These are phyloP conservation scores for Sesia bembeciformis DNA, from an alignment of 2,888 invertebrate genomes.

Conservation along the genomic window DNA sequence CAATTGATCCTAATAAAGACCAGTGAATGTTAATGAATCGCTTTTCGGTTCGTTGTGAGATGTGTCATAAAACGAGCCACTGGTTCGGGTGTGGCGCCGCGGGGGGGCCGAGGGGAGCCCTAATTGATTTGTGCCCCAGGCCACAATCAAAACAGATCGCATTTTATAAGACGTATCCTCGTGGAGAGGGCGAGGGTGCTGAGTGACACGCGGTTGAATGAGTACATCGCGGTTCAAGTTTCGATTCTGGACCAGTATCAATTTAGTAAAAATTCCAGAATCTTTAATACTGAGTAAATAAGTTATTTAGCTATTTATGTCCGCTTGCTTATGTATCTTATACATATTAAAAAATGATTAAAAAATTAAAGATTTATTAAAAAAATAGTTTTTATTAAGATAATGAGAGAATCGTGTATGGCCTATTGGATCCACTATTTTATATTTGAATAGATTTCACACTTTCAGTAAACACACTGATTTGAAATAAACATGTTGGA, in stretches of 20 bases:
- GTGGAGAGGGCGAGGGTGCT: conserved; percentile 49
- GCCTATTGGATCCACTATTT: too few relatives aligned
- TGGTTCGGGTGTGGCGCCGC: conserved; percentile 64
- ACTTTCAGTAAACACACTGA: too few relatives aligned
- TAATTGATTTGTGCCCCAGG: conserved; percentile 76
- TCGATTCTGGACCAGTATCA: conserved; percentile 27
- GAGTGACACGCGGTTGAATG: conserved; percentile 11
- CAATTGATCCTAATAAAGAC: conserved; percentile 64
- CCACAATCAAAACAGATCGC: conserved; percentile 76
- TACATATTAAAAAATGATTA: too few relatives aligned
- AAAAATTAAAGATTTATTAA: too few relatives aligned
- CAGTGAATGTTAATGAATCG: conserved; percentile 71
- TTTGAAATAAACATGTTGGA: too few relatives aligned
- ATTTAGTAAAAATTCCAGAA: background rate
- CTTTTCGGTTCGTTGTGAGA: conserved; percentile 50
- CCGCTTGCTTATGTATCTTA: background rate
- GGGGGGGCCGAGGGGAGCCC: conserved; percentile 53
- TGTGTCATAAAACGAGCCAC: conserved; percentile 74
- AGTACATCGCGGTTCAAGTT: conserved; percentile 12
- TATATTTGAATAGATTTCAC: too few relatives aligned
- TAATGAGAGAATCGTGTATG: too few relatives aligned
- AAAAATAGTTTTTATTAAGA: too few relatives aligned
- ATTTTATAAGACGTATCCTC: conserved; percentile 71
- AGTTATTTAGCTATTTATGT: background rate
- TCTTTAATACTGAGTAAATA: background rate